Evolutionary conservation across 2,797 vertebrate species (phyloP).

Genomic region (Myotis daubentonii): DNA sequence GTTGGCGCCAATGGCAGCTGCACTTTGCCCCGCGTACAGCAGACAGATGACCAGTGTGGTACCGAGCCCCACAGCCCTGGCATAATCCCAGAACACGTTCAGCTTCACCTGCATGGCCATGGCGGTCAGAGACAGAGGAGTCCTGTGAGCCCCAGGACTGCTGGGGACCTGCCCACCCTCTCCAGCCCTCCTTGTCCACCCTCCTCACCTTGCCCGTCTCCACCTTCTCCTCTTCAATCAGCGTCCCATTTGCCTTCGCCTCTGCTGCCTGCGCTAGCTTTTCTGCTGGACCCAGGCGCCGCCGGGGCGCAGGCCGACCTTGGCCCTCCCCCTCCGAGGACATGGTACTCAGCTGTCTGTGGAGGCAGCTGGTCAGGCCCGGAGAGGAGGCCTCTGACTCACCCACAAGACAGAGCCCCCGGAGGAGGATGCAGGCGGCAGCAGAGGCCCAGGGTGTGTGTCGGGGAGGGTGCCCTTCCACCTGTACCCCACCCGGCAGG

Average conservation of each 20-base stretch:
- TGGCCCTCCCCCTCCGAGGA: slow-evolving; percentile 91
- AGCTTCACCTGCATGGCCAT: slow-evolving; percentile 90
- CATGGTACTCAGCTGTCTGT: slow-evolving; percentile 94
- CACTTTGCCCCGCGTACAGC: slow-evolving; percentile 93
- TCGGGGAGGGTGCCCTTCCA: neutral
- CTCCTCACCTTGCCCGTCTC: slow-evolving; percentile 90
- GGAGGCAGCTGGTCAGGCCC: slow-evolving; percentile 11
- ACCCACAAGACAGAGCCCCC: neutral
- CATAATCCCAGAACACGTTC: slow-evolving; percentile 93
- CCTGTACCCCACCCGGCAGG: neutral
- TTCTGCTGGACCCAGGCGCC: slow-evolving; percentile 82
- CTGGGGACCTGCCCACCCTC: neutral
- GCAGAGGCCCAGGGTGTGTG: neutral
- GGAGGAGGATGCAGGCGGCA: neutral
- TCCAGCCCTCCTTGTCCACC: neutral
- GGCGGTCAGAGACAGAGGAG: neutral
- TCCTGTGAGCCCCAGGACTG: rapidly evolving
- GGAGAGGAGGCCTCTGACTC: neutral
- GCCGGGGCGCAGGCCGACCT: slow-evolving; percentile 86
- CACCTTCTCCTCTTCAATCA: slow-evolving; percentile 91
- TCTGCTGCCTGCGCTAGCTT: slow-evolving; percentile 86
- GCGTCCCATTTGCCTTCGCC: slow-evolving; percentile 83
- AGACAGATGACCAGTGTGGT: slow-evolving; percentile 90
- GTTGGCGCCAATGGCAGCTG: slow-evolving; percentile 92
- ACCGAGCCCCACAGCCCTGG: slow-evolving; percentile 90